Base-by-base conservation (phyloP, 2,888 invertebrate species). In the Caenorhabditis wallacei region DNA sequence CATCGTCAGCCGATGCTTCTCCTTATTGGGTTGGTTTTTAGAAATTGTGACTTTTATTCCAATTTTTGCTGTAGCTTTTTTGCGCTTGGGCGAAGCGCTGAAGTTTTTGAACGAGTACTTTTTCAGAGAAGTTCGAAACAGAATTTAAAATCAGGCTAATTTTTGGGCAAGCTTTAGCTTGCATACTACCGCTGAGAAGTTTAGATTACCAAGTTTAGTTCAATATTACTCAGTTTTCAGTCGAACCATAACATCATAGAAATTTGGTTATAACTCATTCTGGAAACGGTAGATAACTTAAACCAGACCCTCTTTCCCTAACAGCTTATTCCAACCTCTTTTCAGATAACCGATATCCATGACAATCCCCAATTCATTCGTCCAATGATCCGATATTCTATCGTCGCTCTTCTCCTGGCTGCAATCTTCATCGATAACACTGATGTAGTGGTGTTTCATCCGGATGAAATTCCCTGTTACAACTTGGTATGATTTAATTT, bases 401-500 rank as follows among this genome's bases (percentile, higher is more conserved):
- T 74, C 7, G 13, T 56, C 11, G 53, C 64, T 10, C 54, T 74
- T 11, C 40, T 64, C 1, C 5, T 71, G 4, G 51, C 59, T 30
- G 71, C 59, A 1, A 3, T 37, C 10, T 71, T 30, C n/a, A 24
- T 71, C 2, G 71, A 59, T 24, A 20, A 59, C 16, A 35, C 71
- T 8, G 59, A 61, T 11, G 30, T 59, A 10, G 26, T 30, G 10
- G 59, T 48, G 1, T 57, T 71, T n/a, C 26, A 48, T 0, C 59
- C 59, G 1, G 40, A 37, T 11, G 71, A 71, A 18, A 59, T 71
- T 37, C 59, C 35, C 0, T 71, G 71, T 24, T 71, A 71, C 51
- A 57, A 71, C 59, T 37, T 48, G 59, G 71, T 71, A 61, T 46
- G 4, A 24, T n/a, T n/a, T n/a, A n/a, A n/a, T n/a, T n/a, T n/a